Evolutionary conservation across 2,113 vertebrate species (phyloP), one percentile per base, ranked within the genome.

Genomic region (Pachyramphus minor): DNA sequence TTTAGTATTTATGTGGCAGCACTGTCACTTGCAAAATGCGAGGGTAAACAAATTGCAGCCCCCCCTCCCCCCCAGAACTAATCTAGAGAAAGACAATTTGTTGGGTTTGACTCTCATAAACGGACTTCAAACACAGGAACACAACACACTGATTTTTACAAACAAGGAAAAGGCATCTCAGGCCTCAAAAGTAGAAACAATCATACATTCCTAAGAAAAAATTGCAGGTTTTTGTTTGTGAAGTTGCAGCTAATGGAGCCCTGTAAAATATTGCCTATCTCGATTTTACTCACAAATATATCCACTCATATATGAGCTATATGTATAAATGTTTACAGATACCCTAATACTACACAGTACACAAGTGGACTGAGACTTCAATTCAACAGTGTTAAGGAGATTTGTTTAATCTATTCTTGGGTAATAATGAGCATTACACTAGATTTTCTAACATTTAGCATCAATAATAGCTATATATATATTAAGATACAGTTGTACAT

Each of bases 41-140:
- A 79, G 15, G 19, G 45, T 19, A 62, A 73, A 9, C 16, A 45
- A 90, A 63, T 21, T 67, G 52, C 42, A 85, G 31, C 4, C 17
- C 6, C 19, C 6, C 23, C 47, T 3, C 3, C 4, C 8, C 17
- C n/a, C 4, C 0, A 39, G 33, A 80, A 69, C 1, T 27, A 77
- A 17, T 52, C 28, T 58, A 22, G 71, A 67, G 31, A 88, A 55
- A 49, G 50, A 53, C 30, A 62, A 62, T 30, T 28, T 55, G 2
- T 53, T 55, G 0, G 47, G 18, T 64, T 84, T 80, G 83, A 66
- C 14, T 73, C 21, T 41, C 44, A 41, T 25, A 78, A 93, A 73
- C 6, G 79, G 22, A 56, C 8, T 77, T 9, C 39, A 31, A 27
- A 69, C 4, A 50, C 0, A 3, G 37, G 37, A 92, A 88, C 12